phyloP scores from a whole-genome alignment of 53 echinoderm and acorn worm genomes.

The Arbacia lixula region DNA sequence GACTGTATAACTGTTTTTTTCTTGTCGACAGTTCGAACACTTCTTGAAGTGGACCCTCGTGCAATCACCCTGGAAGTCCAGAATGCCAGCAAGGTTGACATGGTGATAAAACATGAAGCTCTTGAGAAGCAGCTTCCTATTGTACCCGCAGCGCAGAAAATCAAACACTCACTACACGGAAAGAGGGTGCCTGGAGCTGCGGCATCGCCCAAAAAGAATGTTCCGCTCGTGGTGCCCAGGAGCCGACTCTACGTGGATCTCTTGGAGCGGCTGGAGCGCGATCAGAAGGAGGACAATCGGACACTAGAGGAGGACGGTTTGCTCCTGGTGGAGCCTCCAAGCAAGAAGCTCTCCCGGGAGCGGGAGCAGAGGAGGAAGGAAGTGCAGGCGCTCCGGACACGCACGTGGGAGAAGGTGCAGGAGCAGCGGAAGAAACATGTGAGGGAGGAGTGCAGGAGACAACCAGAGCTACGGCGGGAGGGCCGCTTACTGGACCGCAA shows the following conservation, averaged over 20 bases:
- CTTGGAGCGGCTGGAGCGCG: neutral
- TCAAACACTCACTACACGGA: too few species aligned
- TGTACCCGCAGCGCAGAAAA: too few species aligned
- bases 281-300: neutral
- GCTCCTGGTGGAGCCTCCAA: neutral
- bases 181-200: too few species aligned
- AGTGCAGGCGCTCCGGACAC: neutral
- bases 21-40: too few species aligned
- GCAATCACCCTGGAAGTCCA: too few species aligned
- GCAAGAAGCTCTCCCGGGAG: neutral
- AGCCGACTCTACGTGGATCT: neutral
- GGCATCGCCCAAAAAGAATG: neutral
- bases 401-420: conserved; percentile 28
- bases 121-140: too few species aligned
- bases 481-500: neutral
- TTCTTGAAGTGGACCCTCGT: too few species aligned
- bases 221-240: conserved; percentile 3
- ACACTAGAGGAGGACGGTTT: conserved; percentile 28
- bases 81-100: too few species aligned
- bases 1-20: too few species aligned
- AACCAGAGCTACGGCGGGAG: neutral
- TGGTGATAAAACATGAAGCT: too few species aligned
- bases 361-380: neutral
- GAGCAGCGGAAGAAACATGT: neutral
- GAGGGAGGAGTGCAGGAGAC: neutral